These are phyloP conservation scores for Chiridota heheva DNA, from an alignment of 35 echinoderm and acorn worm genomes.

Conservation along the genomic window DNA sequence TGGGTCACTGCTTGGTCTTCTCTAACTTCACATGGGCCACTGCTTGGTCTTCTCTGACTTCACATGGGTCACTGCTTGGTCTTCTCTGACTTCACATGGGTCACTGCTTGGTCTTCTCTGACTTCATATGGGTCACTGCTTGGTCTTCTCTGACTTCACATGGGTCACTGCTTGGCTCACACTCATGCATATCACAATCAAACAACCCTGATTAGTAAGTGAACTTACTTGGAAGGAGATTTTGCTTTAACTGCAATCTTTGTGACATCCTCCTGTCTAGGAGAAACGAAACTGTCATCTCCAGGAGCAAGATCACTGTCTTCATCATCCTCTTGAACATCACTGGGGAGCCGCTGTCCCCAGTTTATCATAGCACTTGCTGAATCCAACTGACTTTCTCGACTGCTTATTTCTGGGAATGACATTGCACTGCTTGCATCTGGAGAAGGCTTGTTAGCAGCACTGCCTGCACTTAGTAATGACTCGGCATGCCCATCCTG, in stretches of 20 bases:
- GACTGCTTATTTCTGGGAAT: constrained; percentile 74
- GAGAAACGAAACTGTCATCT: constrained; percentile 73
- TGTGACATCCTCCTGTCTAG: constrained; percentile 73
- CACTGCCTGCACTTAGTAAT: constrained; percentile 53
- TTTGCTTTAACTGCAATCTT: neutral
- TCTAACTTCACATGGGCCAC: too few relatives aligned
- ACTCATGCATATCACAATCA: too few relatives aligned
- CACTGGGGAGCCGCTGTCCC: constrained; percentile 2
- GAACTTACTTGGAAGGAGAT: neutral
- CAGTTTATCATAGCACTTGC: constrained; percentile 53
- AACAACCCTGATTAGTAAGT: neutral
- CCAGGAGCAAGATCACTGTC: constrained; percentile 90
- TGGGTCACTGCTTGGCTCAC: too few relatives aligned
- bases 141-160: too few relatives aligned
- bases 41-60: too few relatives aligned
- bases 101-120: too few relatives aligned
- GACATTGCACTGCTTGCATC: constrained; percentile 55
- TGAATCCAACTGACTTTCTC: constrained; percentile 78
- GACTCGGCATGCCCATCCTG: constrained; percentile 62
- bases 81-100: too few relatives aligned
- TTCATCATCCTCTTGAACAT: constrained; percentile 39
- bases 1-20: too few relatives aligned
- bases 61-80: too few relatives aligned
- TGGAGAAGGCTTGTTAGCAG: constrained; percentile 49
- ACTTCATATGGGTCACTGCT: too few relatives aligned